Conservation (phyloP, 1,140 invertebrate species). For the Aleiodes sp. region DNA sequence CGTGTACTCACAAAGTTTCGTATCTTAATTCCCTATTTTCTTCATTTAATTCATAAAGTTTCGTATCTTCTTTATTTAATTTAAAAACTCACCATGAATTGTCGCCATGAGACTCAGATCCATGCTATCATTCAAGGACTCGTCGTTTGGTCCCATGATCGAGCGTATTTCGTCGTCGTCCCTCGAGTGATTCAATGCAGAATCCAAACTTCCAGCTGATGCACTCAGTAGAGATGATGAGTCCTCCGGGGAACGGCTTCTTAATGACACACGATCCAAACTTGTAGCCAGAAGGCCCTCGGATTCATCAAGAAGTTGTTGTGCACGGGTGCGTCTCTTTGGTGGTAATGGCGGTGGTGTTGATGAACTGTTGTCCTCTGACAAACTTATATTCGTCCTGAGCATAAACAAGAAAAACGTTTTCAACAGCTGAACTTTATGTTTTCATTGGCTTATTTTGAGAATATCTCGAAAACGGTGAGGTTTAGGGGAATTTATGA, state of each 20-base stretch:
- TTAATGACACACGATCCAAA: slow-evolving; percentile 71
- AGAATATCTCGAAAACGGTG: too few relatives aligned
- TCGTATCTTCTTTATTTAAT: too few relatives aligned
- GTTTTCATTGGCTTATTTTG: too few relatives aligned
- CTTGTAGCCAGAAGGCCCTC: slow-evolving; percentile 67
- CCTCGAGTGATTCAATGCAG: slow-evolving; percentile 82
- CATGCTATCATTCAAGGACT: slow-evolving; percentile 63
- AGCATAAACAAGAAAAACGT: too few relatives aligned
- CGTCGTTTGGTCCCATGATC: slow-evolving; percentile 70
- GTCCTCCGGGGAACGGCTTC: slow-evolving; percentile 74
- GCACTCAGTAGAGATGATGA: slow-evolving; percentile 76
- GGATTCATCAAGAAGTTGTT: slow-evolving; percentile 66
- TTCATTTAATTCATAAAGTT: too few relatives aligned
- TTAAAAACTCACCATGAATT: slow-evolving; percentile 61
- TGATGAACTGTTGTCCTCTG: slow-evolving; percentile 59
- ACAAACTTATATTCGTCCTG: slow-evolving; percentile 55
- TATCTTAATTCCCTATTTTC: too few relatives aligned
- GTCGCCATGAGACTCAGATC: slow-evolving; percentile 64
- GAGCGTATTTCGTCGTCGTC: slow-evolving; percentile 76
- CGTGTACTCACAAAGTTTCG: too few relatives aligned
- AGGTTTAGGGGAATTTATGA: too few relatives aligned
- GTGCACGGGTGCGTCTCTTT: slow-evolving; percentile 70
- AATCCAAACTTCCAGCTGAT: slow-evolving; percentile 84
- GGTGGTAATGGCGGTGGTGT: slow-evolving; percentile 78
- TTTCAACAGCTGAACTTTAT: too few relatives aligned